These are phyloP conservation scores for Amyelois transitella DNA, from an alignment of 1,140 invertebrate species.

Conservation along the genomic window DNA sequence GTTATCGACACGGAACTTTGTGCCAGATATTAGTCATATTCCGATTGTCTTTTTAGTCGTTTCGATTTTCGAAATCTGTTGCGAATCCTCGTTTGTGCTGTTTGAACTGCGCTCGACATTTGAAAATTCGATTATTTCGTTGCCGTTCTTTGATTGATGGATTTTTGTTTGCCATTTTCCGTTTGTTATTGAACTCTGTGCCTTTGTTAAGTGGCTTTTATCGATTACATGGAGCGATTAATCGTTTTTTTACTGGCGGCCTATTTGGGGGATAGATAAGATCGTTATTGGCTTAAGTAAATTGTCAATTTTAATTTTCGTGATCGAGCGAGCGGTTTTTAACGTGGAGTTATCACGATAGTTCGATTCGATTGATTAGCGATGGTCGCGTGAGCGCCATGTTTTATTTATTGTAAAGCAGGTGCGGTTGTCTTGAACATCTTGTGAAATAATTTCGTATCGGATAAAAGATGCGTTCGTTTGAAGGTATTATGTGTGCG, in stretches of 20 bases:
- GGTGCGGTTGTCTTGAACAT: background rate
- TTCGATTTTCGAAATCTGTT: conserved; percentile 41
- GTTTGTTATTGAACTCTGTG: conserved; percentile 8
- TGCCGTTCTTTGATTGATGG: conserved; percentile 67
- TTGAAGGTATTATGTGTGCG: background rate
- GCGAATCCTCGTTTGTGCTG: conserved; percentile 52
- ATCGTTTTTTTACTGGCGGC: background rate
- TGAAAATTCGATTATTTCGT: conserved; percentile 65
- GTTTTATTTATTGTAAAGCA: conserved; percentile 3
- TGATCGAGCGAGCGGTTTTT: background rate
- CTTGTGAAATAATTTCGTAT: background rate
- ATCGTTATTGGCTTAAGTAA: conserved; percentile 5
- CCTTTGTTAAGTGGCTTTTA: conserved; percentile 9
- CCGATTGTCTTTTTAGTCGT: conserved; percentile 25
- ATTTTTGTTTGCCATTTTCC: conserved; percentile 43
- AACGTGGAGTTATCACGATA: conserved; percentile 2
- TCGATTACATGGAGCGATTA: conserved; percentile 1
- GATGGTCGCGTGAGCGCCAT: background rate
- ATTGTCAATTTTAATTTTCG: conserved; percentile 6
- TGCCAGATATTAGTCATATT: conserved; percentile 55
- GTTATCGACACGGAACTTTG: conserved; percentile 62
- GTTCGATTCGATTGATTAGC: conserved; percentile 4
- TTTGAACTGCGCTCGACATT: conserved; percentile 63
- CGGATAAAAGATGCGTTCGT: background rate
- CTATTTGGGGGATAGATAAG: conserved; percentile 1